A percentile compares a stretch with the other conserved stretches of the same genome.
Conservation (phyloP, 2,113 vertebrate genomes). For the Zosterops japonicus region DNA sequence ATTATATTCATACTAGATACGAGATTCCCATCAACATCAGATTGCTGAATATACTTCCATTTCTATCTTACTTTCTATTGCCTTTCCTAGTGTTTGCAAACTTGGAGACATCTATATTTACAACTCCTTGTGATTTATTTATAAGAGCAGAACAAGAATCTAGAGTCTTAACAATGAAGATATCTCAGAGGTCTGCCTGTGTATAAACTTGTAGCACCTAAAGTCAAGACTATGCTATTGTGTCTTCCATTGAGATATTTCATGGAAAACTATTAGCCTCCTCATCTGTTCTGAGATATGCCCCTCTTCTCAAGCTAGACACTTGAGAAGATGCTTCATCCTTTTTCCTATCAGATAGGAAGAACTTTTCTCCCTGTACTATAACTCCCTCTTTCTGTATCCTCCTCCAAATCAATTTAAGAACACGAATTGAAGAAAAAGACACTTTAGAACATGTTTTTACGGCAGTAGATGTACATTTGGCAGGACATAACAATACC, state of each 20-base stretch:
- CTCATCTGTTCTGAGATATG: not conserved
- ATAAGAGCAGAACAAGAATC: not conserved
- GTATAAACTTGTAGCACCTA: not conserved
- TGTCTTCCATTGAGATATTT: not conserved
- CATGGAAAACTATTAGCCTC: not conserved
- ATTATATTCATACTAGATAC: not conserved
- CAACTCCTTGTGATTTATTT: slow-evolving; percentile 25
- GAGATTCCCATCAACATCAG: not conserved
- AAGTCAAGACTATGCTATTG: not conserved
- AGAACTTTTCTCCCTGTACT: not conserved
- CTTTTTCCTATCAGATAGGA: not conserved
- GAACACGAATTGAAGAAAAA: slow-evolving; percentile 20
- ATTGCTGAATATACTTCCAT: not conserved
- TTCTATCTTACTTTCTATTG: not conserved
- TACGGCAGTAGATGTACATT: not conserved
- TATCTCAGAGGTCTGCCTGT: not conserved
- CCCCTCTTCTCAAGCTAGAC: not conserved
- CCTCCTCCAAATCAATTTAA: slow-evolving; percentile 9
- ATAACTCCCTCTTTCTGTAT: not conserved
- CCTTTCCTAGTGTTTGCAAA: not conserved
- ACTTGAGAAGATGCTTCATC: not conserved
- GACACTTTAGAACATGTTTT: not conserved
- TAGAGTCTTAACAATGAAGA: not conserved
- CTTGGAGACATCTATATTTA: not conserved
- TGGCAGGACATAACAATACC: not conserved